These are phyloP conservation scores for Gymnogyps californianus DNA, from an alignment of 2,113 vertebrate genomes.

Conservation along the genomic window DNA sequence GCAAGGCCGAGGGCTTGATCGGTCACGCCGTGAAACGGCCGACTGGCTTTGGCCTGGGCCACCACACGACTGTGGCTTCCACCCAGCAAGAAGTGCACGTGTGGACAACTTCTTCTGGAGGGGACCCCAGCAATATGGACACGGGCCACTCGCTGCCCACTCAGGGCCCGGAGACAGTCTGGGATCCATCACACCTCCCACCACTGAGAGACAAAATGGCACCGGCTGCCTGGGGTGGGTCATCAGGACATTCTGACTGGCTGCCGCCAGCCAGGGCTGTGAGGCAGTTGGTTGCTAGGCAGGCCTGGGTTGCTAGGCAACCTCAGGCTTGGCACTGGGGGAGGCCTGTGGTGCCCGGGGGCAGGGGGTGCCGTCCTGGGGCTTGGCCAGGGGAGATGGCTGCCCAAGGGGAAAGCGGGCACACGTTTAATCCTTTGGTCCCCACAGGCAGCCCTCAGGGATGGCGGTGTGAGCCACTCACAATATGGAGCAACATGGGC, in stretches of 20 bases:
- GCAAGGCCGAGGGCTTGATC: fast-evolving
- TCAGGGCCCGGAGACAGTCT: background rate
- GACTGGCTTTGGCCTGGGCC: background rate
- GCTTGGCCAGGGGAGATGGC: fast-evolving
- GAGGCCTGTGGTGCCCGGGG: fast-evolving
- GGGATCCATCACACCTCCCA: background rate
- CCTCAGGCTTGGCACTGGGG: background rate
- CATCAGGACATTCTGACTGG: no score
- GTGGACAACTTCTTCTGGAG: background rate
- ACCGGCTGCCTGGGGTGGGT: no score
- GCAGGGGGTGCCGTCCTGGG: background rate
- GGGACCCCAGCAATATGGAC: background rate
- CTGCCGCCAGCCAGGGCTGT: background rate
- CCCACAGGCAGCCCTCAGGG: background rate
- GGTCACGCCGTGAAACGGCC: fast-evolving
- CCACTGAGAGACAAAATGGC: background rate
- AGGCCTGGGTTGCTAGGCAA: background rate
- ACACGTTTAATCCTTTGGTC: background rate
- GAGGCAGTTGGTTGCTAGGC: background rate
- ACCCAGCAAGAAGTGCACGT: no score
- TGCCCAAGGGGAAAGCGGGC: no score
- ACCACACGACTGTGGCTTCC: fast-evolving
- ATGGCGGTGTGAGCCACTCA: background rate
- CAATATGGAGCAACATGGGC: background rate
- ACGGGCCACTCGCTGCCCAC: fast-evolving